Base-by-base conservation (phyloP, 2,797 vertebrate species). In the Caiman crocodilus region DNA sequence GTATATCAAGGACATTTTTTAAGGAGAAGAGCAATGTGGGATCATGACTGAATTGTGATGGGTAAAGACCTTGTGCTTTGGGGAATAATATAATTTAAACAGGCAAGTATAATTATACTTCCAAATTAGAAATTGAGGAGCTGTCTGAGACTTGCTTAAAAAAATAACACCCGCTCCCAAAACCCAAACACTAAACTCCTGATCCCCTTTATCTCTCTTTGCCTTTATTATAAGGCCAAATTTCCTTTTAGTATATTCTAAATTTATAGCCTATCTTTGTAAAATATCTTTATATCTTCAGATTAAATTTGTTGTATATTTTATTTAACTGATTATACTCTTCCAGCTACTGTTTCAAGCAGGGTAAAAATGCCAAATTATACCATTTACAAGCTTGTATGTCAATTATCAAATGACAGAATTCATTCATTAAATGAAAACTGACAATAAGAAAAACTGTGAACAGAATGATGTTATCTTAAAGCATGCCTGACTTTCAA, bases 51-150 rank as follows among this genome's bases (percentile, higher is more conserved):
- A 86, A 88, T 93, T 91, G 25, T 80, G 35, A 65, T 61, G 15
- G 5, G 1, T 14, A 73, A 60, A 74, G 82, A 90, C 61, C 78
- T 10, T 50, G 63, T 35, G 28, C 59, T 57, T 11, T 87, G 28
- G 28, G 60, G 90, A 95, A 84, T 86, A 76, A 85, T 23, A 17
- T 76, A 63, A 13, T 11, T 13, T 73, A 86, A 89, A 92, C 84
- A 15, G 42, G 42, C 42, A 93, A 86, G 18, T 69, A 78, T 89
- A 73, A 84, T 42, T 42, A 42, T 42, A 42, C 42, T 42, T 42
- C 42, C 42, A 42, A 42, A 42, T 42, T 42, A 42, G 42, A 42
- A 42, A 42, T 42, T 42, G 42, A 42, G 42, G 42, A 42, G 9
- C 42, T 42, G 42, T 42, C 42, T 42, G 42, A 42, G 42, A 42